These are phyloP conservation scores for Ibidorhyncha struthersii DNA, from an alignment of 2,113 vertebrate genomes.

Conservation along the genomic window DNA sequence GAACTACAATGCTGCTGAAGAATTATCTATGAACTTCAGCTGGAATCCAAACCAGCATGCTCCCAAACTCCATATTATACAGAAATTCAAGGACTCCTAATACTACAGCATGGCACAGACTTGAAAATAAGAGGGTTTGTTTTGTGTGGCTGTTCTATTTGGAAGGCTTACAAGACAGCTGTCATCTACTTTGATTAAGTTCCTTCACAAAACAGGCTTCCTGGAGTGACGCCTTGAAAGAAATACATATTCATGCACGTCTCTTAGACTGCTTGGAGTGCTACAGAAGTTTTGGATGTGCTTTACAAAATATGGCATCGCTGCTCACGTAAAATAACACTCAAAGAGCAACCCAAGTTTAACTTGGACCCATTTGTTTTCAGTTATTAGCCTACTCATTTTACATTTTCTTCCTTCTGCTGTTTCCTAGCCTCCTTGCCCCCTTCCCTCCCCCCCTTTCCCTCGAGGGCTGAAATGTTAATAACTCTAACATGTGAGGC, in stretches of 20 bases:
- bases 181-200: conserved; percentile 34
- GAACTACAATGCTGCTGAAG: background rate
- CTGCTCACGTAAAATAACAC: background rate
- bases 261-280: background rate
- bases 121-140: conserved; percentile 24
- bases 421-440: background rate
- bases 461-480: background rate
- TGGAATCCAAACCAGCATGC: background rate
- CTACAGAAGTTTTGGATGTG: conserved; percentile 5
- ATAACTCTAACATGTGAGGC: background rate
- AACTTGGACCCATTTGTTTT: background rate
- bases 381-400: background rate
- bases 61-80: background rate
- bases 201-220: conserved; percentile 46
- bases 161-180: conserved; percentile 36
- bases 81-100: background rate
- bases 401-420: background rate
- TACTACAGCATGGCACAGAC: background rate
- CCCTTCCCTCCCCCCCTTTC: background rate
- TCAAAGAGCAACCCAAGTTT: background rate
- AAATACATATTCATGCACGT: background rate
- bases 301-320: background rate
- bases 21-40: background rate
- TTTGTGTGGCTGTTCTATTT: conserved; percentile 16
- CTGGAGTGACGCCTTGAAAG: conserved; percentile 15